A percentile compares a stretch with the other conserved stretches of the same genome.
Evolutionary conservation across 2,888 invertebrate genomes (phyloP).

Genomic region (Eubasilissa splendida): DNA sequence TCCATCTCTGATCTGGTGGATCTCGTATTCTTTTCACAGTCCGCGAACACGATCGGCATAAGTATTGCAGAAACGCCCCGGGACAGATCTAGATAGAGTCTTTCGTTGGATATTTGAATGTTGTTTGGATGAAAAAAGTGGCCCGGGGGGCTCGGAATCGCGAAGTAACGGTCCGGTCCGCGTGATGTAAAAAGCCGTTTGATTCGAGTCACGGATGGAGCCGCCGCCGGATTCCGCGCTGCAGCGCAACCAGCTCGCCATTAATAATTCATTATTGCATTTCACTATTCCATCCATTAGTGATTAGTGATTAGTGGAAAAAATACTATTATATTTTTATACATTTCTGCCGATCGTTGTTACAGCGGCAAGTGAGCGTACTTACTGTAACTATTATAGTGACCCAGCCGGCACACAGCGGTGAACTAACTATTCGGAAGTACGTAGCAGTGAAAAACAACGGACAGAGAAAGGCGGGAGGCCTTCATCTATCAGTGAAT

Average conservation of each 20-base stretch:
- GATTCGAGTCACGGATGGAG: not conserved
- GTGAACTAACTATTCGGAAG: too few relatives aligned
- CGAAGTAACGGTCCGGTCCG: conserved; percentile 6
- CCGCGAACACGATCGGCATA: not conserved
- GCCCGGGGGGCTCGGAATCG: not conserved
- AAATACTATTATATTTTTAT: too few relatives aligned
- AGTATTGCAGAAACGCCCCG: not conserved
- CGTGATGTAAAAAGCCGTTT: not conserved
- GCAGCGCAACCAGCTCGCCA: not conserved
- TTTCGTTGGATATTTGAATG: conserved; percentile 21
- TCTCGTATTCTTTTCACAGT: not conserved
- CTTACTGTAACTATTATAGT: too few relatives aligned
- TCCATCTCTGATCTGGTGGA: too few relatives aligned
- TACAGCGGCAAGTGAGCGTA: not conserved
- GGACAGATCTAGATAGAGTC: conserved; percentile 25
- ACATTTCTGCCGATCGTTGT: not conserved
- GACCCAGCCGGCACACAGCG: too few relatives aligned
- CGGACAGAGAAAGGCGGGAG: too few relatives aligned
- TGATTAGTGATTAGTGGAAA: too few relatives aligned
- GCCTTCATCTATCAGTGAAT: too few relatives aligned
- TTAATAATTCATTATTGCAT: not conserved
- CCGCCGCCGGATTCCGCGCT: not conserved
- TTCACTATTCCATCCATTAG: too few relatives aligned
- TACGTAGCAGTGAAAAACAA: too few relatives aligned
- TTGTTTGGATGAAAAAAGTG: not conserved